Base-by-base conservation (phyloP, 2,888 invertebrate genomes). In the Diarsia brunnea region DNA sequence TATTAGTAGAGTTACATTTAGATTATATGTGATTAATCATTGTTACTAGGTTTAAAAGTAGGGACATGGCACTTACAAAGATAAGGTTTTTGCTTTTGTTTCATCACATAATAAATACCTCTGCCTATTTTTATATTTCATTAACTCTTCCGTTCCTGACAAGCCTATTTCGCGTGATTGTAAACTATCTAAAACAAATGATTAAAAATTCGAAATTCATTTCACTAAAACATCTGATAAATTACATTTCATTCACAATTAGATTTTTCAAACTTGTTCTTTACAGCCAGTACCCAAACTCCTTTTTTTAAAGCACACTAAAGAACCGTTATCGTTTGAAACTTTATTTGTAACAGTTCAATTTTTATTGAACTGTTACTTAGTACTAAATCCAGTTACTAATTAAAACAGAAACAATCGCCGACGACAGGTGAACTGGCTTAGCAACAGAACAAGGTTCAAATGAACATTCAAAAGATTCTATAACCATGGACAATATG, bases 391-490 rank as follows among this genome's bases (percentile, higher is more conserved):
- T 63, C 51, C 27, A 58, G 45, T 27, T 55, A 67, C 51, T 55
- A 68, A 77, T 77, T 75, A 72, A 82, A 73, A 64, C 45, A 49
- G 75, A 75, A 76, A 69, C 51, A 64, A 72, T 63, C 31, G 24
- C 0, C 31, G 16, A 2, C 51, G 84, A 90, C 95, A 95, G 95
- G 95, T 95, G 95, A 93, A 87, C 87, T 84, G 82, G 89, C 92
- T 88, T 93, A 92, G 94, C 93, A 94, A 95, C 94, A 89, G 89
- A 94, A 95, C 94, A 88, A 89, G 83, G 83, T 73, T 87, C 87
- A 82, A 88, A 90, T 89, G 84, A 87, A 73, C 51, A 77, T 80
- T 90, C 88, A 92, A 92, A 90, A 88, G 87, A 89, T 92, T 91
- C 91, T 89, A 89, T 90, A 92, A 88, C 89, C 89, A 90, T 19